Conservation (phyloP, 2,113 vertebrate genomes). For the Colossoma macropomum region DNA sequence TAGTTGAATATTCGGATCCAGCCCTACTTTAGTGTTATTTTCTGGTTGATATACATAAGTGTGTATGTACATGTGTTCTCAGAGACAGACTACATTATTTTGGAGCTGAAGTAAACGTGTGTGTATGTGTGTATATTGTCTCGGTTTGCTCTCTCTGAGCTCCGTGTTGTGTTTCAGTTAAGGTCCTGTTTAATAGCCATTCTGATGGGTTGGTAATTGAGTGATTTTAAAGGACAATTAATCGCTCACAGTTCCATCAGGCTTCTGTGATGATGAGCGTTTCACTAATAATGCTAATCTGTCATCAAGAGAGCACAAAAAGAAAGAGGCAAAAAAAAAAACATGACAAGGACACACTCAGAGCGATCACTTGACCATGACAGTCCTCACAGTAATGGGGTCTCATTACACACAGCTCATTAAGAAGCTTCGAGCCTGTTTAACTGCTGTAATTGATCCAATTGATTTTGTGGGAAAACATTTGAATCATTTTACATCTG, state of each 20-base stretch:
- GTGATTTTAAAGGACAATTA: background rate
- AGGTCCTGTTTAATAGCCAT: background rate
- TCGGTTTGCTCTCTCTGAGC: background rate
- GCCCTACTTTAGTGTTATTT: too few species aligned
- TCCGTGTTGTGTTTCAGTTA: background rate
- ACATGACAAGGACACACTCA: conserved; percentile 29
- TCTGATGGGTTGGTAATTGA: background rate
- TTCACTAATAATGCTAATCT: conserved; percentile 37
- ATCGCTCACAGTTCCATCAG: background rate
- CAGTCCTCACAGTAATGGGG: conserved; percentile 6
- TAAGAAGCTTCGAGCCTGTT: conserved; percentile 3
- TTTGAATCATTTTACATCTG: conserved; percentile 14
- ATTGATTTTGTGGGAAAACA: conserved; percentile 17
- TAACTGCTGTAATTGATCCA: conserved; percentile 24
- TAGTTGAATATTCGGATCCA: too few species aligned
- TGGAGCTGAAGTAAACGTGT: background rate
- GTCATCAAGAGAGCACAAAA: conserved; percentile 7
- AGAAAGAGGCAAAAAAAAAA: background rate
- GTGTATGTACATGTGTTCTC: background rate
- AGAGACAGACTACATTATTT: too few species aligned
- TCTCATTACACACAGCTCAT: conserved; percentile 23
- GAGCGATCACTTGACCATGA: conserved; percentile 32
- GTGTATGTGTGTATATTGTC: background rate
- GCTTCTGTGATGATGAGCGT: conserved; percentile 28
- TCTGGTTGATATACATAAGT: too few species aligned